Base-by-base conservation (phyloP, 2,888 invertebrate species). In the Halictus quadricinctus region DNA sequence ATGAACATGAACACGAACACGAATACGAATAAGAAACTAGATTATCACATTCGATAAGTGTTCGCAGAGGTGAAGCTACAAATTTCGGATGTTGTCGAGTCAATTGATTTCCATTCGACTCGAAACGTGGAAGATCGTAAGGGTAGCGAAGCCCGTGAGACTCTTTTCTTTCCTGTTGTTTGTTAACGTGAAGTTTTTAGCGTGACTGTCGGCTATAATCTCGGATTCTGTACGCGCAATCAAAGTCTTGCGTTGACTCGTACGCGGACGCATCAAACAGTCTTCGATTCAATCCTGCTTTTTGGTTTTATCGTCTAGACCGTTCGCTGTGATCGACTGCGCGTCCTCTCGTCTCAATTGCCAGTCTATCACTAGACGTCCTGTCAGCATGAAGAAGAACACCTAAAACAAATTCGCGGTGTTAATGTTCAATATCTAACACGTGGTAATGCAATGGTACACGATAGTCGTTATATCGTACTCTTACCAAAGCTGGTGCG, bases 311-410 rank as follows among this genome's bases (percentile, higher is more conserved):
- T 95, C 94, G 78, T 95, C 95, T 73, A 95, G 94, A 58, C 95
- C 95, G 81, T 94, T 95, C 60, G 94, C 94, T 73, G 93, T 93
- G 66, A 94, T 90, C 43, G 94, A 92, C 81, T 93, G 93, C 77
- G 93, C 91, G 21, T 94, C 94, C 91, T 95, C 95, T 84, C 95
- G 94, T 88, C 95, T 95, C 41, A 96, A 94, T 91, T 97, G 97
- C 95, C 96, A 96, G 91, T 96, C 98, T 86, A 98, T 98, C 41
- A 98, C 98, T 87, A 98, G 95, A 89, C 98, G 96, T 86, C 98
- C 98, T 89, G 97, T 97, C 73, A 98, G 95, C 98, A 98, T 98
- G 94, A 98, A 98, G 94, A 98, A 97, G 95, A 98, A 98, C 74
- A 96, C 96, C 95, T 95, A 4, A 72, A 43, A 41, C 21, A 69